phyloP scores from a whole-genome alignment of 2,113 vertebrate genomes.

The Colinus virginianus region DNA sequence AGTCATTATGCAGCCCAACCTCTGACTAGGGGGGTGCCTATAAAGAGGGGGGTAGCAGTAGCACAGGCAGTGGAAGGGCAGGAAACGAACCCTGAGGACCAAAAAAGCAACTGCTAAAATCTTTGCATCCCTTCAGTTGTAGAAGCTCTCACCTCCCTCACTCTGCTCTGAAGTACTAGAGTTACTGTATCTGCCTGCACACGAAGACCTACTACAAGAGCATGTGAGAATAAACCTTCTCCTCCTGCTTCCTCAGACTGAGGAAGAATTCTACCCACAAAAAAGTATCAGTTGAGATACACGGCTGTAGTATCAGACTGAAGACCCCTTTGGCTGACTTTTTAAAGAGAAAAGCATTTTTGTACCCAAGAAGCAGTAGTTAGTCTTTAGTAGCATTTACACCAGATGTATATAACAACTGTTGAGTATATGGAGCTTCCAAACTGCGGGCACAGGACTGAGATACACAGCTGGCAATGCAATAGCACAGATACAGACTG shows the following conservation, averaged over 20 bases:
- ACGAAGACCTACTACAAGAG: not conserved
- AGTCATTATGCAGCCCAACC: not conserved
- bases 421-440: not conserved
- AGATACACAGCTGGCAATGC: not conserved
- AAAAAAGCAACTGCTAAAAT: not conserved
- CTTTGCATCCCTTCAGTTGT: not conserved
- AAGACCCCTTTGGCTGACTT: not conserved
- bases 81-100: conserved; percentile 4
- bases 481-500: not conserved
- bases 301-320: not conserved
- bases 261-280: not conserved
- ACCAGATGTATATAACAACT: not conserved
- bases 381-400: not conserved
- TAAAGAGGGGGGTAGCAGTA: not conserved
- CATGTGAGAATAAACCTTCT: not conserved
- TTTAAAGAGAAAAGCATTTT: not conserved
- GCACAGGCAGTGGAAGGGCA: not conserved
- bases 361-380: not conserved
- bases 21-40: not conserved
- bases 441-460: not conserved
- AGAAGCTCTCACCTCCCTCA: not conserved
- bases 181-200: not conserved
- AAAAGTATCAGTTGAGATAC: not conserved
- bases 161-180: not conserved
- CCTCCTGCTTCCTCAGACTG: not conserved